Evolutionary conservation across 2,888 invertebrate species (phyloP), one percentile per base, ranked within the genome.

Genomic region (Caenorhabditis sp.): DNA sequence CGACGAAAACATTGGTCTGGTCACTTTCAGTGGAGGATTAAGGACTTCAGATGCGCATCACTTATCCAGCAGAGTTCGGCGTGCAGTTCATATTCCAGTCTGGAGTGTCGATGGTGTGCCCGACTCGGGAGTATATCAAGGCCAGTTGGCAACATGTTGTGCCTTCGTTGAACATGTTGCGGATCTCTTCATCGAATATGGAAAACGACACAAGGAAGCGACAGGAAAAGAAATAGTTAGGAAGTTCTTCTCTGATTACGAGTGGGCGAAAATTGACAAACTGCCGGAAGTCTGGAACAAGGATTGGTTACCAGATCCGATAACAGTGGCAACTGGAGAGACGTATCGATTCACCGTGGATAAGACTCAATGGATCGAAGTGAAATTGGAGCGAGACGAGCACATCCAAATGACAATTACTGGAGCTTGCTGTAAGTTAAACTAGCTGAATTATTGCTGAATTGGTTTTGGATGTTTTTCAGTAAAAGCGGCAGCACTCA

Each of bases 61-160:
- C 32, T 18, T 28, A 18, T 22, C 67, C 9, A 64, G 67, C 40
- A 24, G 50, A 18, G 28, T 56, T 3, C 22, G 28, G 13, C 28
- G 47, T 0, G 50, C 64, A 4, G 37, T 26, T 58, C 20, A 28
- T 13, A 28, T 72, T 26, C 82, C 82, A 8, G 56, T 56, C 11
- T 85, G 84, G 84, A 28, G 77, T 11, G 44, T 85, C n/a, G 64
- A 62, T 6, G 65, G 53, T 0, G 69, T 77, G 1, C 62, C 80
- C 0, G 72, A 79, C 13, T 37, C 56, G 11, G 85, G 89, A 5
- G 80, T 88, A 5, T 91, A 91, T 76, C 92, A 92, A 70, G 78
- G 85, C 15, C 88, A 90, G 56, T 90, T 92, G 51, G 85, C 89
- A 0, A 91, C 89, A 89, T 92, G 92, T 79, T 89, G 90, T 62